These are phyloP conservation scores for Cloeon dipterum DNA, from an alignment of 2,888 invertebrate genomes.

Conservation along the genomic window DNA sequence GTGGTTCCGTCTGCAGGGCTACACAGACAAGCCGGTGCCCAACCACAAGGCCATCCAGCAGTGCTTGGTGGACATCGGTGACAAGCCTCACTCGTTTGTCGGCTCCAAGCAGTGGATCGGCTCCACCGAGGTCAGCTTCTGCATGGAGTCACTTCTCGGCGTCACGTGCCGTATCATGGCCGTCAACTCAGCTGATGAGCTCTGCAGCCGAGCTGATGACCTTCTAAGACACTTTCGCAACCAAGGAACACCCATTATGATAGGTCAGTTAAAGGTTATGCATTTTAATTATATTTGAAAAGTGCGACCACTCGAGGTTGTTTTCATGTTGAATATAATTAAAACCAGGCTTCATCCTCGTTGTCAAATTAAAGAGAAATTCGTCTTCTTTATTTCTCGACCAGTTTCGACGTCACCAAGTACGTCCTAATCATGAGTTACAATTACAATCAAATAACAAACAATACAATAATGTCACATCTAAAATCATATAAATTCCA, in stretches of 20 bases:
- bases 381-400: too few relatives aligned
- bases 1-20: slow-evolving; percentile 82
- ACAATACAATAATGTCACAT: too few relatives aligned
- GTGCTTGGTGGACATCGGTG: slow-evolving; percentile 81
- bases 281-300: too few relatives aligned
- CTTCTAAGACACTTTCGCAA: slow-evolving; percentile 74
- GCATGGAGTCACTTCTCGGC: slow-evolving; percentile 56
- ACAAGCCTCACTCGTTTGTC: slow-evolving; percentile 68
- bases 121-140: slow-evolving; percentile 88
- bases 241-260: slow-evolving; percentile 94
- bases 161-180: slow-evolving; percentile 57
- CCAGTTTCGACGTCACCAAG: too few relatives aligned
- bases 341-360: too few relatives aligned
- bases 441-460: too few relatives aligned
- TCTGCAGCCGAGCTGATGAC: slow-evolving; percentile 55
- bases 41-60: slow-evolving; percentile 74
- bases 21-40: slow-evolving; percentile 51
- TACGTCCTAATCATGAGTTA: too few relatives aligned
- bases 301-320: too few relatives aligned
- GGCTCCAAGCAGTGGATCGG: slow-evolving; percentile 95
- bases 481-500: too few relatives aligned
- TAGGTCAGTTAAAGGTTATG: slow-evolving; percentile 40
- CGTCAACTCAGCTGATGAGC: slow-evolving; percentile 65
- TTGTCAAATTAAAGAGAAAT: too few relatives aligned
- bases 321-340: too few relatives aligned